These are phyloP conservation scores for Spilogale gracilis DNA, from an alignment of 2,113 vertebrate genomes.

Conservation along the genomic window DNA sequence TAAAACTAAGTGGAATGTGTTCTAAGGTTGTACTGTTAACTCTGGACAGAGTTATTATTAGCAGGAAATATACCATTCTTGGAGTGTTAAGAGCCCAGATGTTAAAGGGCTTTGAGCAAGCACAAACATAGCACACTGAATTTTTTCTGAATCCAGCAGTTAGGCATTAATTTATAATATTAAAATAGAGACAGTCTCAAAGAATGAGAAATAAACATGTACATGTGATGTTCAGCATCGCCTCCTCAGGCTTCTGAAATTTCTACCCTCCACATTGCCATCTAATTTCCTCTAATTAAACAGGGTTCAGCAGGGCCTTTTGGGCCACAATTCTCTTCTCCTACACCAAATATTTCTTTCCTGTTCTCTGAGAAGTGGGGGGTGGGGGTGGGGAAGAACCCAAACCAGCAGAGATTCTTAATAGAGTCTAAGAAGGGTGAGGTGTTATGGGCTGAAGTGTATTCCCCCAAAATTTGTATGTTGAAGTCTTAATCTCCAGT, in stretches of 20 bases:
- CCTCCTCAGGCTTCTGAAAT: not conserved
- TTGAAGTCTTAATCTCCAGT: not conserved
- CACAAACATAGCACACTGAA: not conserved
- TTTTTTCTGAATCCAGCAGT: conserved; percentile 41
- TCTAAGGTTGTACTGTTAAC: conserved; percentile 21
- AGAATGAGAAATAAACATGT: not conserved
- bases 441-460: not conserved
- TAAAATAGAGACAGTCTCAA: not conserved
- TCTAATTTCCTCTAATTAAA: conserved; percentile 44
- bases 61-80: conserved; percentile 41
- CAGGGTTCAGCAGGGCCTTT: not conserved
- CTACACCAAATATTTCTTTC: not conserved
- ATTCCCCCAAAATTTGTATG: not conserved
- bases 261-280: not conserved
- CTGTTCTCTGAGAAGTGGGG: not conserved
- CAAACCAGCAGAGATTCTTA: not conserved
- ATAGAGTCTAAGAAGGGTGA: not conserved
- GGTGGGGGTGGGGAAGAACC: not conserved
- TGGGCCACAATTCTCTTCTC: conserved; percentile 35
- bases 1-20: not conserved
- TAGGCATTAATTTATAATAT: conserved; percentile 17
- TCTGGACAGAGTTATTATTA: conserved; percentile 22
- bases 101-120: not conserved
- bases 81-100: not conserved
- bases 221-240: not conserved